These are phyloP conservation scores for Macrotis lagotis DNA, from an alignment of 2,113 vertebrate genomes.

Conservation along the genomic window DNA sequence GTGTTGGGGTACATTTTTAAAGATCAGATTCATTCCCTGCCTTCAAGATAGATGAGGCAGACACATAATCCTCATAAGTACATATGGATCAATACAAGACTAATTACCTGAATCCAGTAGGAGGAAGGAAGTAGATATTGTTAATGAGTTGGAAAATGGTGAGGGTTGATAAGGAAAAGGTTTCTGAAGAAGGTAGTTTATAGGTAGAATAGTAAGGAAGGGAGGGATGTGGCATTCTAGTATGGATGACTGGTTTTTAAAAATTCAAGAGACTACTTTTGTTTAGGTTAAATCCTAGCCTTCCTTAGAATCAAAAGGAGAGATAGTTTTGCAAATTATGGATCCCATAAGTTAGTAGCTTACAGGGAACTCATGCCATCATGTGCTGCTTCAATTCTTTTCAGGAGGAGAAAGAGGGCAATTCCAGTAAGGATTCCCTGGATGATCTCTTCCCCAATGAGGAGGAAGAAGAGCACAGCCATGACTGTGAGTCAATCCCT, in stretches of 20 bases:
- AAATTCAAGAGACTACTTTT: neutral
- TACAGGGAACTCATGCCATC: neutral
- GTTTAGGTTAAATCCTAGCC: neutral
- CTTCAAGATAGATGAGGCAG: conserved; percentile 57
- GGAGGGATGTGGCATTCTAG: neutral
- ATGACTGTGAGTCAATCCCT: conserved; percentile 88
- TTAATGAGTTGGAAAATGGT: neutral
- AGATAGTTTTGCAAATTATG: neutral
- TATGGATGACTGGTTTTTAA: neutral
- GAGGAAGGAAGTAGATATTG: neutral
- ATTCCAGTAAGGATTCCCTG: conserved; percentile 93
- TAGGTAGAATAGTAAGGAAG: neutral
- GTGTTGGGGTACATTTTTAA: conserved; percentile 46
- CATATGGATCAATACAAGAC: neutral
- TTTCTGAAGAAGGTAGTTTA: neutral
- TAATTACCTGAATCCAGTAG: conserved; percentile 57
- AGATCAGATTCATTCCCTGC: conserved; percentile 53
- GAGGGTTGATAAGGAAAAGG: conserved; percentile 12
- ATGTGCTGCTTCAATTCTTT: conserved; percentile 57
- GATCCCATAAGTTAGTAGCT: neutral
- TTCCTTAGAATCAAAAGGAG: neutral
- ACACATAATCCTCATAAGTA: conserved; percentile 71
- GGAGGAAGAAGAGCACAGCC: conserved; percentile 91
- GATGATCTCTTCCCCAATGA: conserved; percentile 98
- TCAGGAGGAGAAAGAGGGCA: conserved; percentile 96